A percentile compares a stretch with the other conserved stretches of the same genome.
phyloP scores from a whole-genome alignment of 2,797 vertebrate species.

The Salarias fasciatus region DNA sequence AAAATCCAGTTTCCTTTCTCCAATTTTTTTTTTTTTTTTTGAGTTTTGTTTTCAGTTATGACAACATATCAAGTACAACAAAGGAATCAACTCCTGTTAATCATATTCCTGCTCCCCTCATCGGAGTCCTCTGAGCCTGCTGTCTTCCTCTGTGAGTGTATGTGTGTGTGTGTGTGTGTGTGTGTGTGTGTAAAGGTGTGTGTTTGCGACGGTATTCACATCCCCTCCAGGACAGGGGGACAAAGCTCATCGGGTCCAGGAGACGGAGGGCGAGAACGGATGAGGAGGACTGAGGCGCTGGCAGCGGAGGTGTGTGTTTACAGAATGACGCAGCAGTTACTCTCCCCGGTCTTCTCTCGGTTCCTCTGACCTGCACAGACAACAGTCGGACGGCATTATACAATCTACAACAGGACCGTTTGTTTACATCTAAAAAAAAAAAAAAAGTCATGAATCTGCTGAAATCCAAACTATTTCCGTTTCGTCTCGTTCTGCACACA shows the following conservation, averaged over 20 bases:
- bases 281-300: conserved; percentile 57
- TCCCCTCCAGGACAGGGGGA: conserved; percentile 66
- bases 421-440: too few relatives aligned
- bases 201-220: conserved; percentile 37
- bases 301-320: conserved; percentile 81
- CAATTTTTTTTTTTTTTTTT: conserved; percentile 31
- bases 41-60: conserved; percentile 34
- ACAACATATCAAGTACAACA: conserved; percentile 69
- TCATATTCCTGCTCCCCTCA: conserved; percentile 64
- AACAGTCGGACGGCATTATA: conserved; percentile 24
- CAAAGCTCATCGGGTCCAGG: conserved; percentile 57
- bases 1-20: conserved; percentile 64
- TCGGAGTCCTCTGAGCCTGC: conserved; percentile 36
- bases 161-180: too few relatives aligned
- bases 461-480: too few relatives aligned
- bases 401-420: too few relatives aligned
- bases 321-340: conserved; percentile 99
- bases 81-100: conserved; percentile 65
- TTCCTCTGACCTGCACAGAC: conserved; percentile 94
- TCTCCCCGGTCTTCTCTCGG: conserved; percentile 97
- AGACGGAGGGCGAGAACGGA: conserved; percentile 51
- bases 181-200: conserved; percentile 6
- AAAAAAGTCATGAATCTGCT: too few relatives aligned
- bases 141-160: conserved; percentile 22
- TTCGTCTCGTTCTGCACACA: too few relatives aligned